Evolutionary conservation across 2,888 invertebrate genomes (phyloP).

Genomic region (Cantharis nigra): DNA sequence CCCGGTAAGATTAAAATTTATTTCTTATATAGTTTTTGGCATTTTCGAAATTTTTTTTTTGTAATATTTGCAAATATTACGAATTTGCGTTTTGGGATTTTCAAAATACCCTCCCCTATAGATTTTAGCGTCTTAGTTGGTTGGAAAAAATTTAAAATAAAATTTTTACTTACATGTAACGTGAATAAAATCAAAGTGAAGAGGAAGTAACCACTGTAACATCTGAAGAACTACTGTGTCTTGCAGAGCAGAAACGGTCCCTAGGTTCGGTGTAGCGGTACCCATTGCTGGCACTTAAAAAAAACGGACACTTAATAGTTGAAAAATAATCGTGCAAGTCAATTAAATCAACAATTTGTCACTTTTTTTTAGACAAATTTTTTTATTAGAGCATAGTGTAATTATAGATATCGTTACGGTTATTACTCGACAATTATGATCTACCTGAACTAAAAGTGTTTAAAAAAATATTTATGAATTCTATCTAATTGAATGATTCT

Average conservation of each 20-base stretch:
- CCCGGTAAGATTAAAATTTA: not conserved
- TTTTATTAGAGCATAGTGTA: not conserved
- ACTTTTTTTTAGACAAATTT: not conserved
- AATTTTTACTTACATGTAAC: constrained; percentile 32
- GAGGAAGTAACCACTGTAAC: constrained; percentile 48
- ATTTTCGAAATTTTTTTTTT: no score
- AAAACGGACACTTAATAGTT: not conserved
- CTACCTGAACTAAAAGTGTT: not conserved
- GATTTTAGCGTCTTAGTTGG: not conserved
- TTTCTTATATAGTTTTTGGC: no score
- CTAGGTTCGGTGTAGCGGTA: constrained; percentile 53
- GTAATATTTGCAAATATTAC: no score
- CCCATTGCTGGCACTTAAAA: constrained; percentile 54
- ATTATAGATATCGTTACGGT: not conserved
- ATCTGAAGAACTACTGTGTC: constrained; percentile 53
- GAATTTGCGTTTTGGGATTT: not conserved
- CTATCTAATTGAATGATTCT: not conserved
- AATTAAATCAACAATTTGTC: constrained; percentile 1
- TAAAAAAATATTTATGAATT: not conserved
- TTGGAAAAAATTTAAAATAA: not conserved
- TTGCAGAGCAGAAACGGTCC: constrained; percentile 38
- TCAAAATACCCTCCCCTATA: not conserved
- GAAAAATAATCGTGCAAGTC: constrained; percentile 6
- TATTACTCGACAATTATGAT: not conserved
- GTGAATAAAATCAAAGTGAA: constrained; percentile 23